Evolutionary conservation across 2,888 invertebrate genomes (phyloP).

Genomic region (Thecocarcelia acutangulata): DNA sequence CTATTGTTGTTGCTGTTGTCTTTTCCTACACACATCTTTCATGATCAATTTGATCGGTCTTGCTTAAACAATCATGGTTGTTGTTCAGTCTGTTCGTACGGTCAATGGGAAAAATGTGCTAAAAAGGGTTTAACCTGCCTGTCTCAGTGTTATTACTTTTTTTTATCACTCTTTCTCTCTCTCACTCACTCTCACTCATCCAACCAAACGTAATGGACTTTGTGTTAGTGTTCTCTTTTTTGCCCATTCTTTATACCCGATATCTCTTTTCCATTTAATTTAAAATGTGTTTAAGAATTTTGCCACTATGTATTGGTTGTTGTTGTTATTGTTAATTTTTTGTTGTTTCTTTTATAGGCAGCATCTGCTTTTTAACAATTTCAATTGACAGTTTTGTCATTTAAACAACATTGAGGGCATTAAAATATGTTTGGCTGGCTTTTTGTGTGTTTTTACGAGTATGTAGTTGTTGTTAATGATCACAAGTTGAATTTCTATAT

Average conservation of each 20-base stretch:
- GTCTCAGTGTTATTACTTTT: slow-evolving; percentile 47
- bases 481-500: slow-evolving; percentile 27
- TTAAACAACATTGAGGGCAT: slow-evolving; percentile 52
- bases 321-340: slow-evolving; percentile 18
- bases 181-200: background rate
- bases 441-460: too few relatives aligned
- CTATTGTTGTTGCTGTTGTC: slow-evolving; percentile 25
- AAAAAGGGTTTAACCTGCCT: slow-evolving; percentile 66
- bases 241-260: background rate
- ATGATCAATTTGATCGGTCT: slow-evolving; percentile 66
- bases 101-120: slow-evolving; percentile 66
- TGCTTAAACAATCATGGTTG: slow-evolving; percentile 49
- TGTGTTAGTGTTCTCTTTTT: slow-evolving; percentile 11
- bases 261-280: slow-evolving; percentile 55
- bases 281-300: slow-evolving; percentile 62
- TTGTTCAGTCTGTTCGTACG: slow-evolving; percentile 62
- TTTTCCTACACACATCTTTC: slow-evolving; percentile 48
- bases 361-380: slow-evolving; percentile 63
- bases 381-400: slow-evolving; percentile 68
- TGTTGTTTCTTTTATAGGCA: slow-evolving; percentile 1
- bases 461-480: slow-evolving; percentile 30
- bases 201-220: background rate
- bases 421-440: slow-evolving; percentile 30
- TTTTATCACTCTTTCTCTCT: slow-evolving; percentile 16
- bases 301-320: slow-evolving; percentile 44